Evolutionary conservation across 2,888 invertebrate genomes (phyloP).

Genomic region (Conus canariensis): DNA sequence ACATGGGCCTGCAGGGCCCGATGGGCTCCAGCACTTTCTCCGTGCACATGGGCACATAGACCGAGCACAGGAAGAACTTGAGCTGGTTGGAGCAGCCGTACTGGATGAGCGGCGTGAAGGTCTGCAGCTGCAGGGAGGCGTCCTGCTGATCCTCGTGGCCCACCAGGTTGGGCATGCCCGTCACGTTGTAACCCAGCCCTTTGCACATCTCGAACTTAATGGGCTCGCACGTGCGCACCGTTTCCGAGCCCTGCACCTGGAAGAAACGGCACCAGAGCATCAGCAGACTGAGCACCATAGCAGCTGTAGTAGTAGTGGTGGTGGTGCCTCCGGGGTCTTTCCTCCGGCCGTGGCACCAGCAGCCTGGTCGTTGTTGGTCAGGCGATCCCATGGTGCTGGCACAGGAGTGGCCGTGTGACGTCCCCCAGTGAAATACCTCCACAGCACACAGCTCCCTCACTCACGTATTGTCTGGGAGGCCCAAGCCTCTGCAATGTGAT

Average conservation of each 20-base stretch:
- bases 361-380: background rate
- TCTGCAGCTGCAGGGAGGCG: slow-evolving; percentile 92
- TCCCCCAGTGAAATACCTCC: too few species aligned
- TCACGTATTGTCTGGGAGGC: slow-evolving; percentile 32
- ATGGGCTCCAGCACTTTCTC: slow-evolving; percentile 93
- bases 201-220: slow-evolving; percentile 92
- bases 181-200: slow-evolving; percentile 94
- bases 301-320: too few species aligned
- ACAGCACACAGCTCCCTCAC: background rate
- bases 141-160: slow-evolving; percentile 93
- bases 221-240: slow-evolving; percentile 87
- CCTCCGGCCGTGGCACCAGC: background rate
- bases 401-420: too few species aligned
- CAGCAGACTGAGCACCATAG: slow-evolving; percentile 19
- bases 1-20: slow-evolving; percentile 94
- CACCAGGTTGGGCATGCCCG: slow-evolving; percentile 95
- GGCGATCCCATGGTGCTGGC: background rate
- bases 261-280: slow-evolving; percentile 17
- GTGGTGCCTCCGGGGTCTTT: too few species aligned
- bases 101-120: slow-evolving; percentile 93
- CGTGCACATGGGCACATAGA: slow-evolving; percentile 97
- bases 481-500: background rate
- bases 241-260: slow-evolving; percentile 58
- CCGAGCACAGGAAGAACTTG: slow-evolving; percentile 94
- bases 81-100: slow-evolving; percentile 94